Percentiles rank a stretch among this genome's conserved stretches.
These are phyloP conservation scores for Pterois miles DNA, from an alignment of 2,797 vertebrate species.

Conservation along the genomic window DNA sequence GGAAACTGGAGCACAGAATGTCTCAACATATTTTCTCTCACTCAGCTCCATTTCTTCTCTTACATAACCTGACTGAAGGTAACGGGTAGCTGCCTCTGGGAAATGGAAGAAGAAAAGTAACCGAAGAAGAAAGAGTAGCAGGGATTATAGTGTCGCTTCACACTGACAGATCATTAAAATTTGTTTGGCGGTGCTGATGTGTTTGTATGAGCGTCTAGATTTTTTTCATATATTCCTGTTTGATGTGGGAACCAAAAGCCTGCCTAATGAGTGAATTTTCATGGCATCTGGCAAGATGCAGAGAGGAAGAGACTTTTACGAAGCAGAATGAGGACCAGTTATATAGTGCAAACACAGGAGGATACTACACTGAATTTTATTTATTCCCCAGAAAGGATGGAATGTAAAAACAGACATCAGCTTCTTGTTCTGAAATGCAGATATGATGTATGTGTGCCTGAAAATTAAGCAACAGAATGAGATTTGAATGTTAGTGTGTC, in stretches of 20 bases:
- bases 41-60: constrained; percentile 23
- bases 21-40: constrained; percentile 1
- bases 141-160: not conserved
- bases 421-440: constrained; percentile 2
- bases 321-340: constrained; percentile 30
- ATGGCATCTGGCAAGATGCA: not conserved
- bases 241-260: not conserved
- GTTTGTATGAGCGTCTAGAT: not conserved
- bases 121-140: not conserved
- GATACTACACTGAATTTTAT: not conserved
- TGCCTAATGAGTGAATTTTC: not conserved
- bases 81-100: constrained; percentile 14
- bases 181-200: constrained; percentile 4
- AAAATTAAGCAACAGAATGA: not conserved
- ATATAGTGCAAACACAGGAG: constrained; percentile 12
- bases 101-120: constrained; percentile 6
- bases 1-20: constrained; percentile 13
- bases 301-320: not conserved
- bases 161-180: constrained; percentile 27
- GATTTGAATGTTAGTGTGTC: not conserved
- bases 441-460: not conserved
- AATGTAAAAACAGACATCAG: not conserved
- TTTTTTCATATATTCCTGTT: not conserved
- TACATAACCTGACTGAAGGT: constrained; percentile 34
- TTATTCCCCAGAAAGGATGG: not conserved